Evolutionary conservation across 2,888 invertebrate species (phyloP).

Genomic region (Neocrepidodera transversa): DNA sequence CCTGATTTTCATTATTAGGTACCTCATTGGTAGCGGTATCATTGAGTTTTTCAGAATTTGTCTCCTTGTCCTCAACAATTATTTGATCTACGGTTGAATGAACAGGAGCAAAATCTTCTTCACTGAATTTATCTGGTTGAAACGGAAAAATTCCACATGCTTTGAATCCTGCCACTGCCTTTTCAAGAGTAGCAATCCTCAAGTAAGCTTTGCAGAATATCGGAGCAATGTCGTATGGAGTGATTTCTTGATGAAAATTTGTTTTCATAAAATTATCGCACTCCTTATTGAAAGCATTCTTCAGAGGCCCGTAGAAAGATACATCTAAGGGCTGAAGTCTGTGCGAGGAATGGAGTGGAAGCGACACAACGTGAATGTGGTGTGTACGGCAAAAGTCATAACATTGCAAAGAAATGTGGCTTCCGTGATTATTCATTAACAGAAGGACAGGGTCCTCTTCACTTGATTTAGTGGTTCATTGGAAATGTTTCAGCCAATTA

Average conservation of each 20-base stretch:
- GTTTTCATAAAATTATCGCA: slow-evolving; percentile 12
- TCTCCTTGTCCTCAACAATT: no score
- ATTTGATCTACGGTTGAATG: no score
- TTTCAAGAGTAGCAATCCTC: slow-evolving; percentile 47
- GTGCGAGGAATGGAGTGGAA: slow-evolving; percentile 39
- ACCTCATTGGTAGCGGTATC: no score
- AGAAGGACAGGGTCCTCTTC: slow-evolving; percentile 13
- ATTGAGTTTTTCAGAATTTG: no score
- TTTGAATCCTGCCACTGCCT: slow-evolving; percentile 51
- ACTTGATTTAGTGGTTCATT: slow-evolving; percentile 4
- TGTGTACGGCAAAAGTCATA: slow-evolving; percentile 32
- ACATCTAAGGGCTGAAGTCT: slow-evolving; percentile 38
- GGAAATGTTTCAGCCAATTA: slow-evolving; percentile 38
- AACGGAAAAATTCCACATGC: not conserved
- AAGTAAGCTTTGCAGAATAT: slow-evolving; percentile 39
- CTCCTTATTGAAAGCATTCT: no score
- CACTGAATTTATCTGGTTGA: slow-evolving; percentile 2
- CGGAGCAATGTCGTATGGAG: slow-evolving; percentile 48
- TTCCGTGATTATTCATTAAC: slow-evolving; percentile 33
- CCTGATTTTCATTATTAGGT: no score
- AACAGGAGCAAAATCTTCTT: no score
- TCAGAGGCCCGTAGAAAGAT: slow-evolving; percentile 34
- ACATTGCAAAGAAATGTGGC: slow-evolving; percentile 28
- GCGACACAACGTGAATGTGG: slow-evolving; percentile 30
- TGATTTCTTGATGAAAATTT: slow-evolving; percentile 31